Evolutionary conservation across 2,888 invertebrate species (phyloP).

Genomic region (Xanthia togata): DNA sequence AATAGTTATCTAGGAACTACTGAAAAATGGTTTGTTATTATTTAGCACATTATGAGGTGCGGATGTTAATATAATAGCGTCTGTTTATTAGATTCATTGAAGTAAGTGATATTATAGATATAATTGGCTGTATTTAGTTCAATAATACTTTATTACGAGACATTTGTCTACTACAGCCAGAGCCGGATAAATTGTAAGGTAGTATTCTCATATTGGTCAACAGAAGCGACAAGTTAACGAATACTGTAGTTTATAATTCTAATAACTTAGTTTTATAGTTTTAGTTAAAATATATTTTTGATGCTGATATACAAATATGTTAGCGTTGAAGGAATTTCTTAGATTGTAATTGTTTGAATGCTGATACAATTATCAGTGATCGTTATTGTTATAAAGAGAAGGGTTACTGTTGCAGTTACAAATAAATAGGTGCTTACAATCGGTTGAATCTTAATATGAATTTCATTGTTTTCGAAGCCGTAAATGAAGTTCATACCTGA

Average conservation of each 20-base stretch:
- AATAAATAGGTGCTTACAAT: conserved; percentile 55
- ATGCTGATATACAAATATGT: conserved; percentile 36
- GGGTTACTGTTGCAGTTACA: conserved; percentile 28
- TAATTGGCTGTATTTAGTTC: conserved; percentile 56
- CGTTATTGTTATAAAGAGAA: conserved; percentile 29
- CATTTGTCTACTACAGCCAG: conserved; percentile 24
- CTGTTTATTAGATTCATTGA: conserved; percentile 41
- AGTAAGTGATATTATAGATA: conserved; percentile 59
- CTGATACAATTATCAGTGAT: conserved; percentile 28
- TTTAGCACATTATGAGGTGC: conserved; percentile 1
- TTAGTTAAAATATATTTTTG: conserved; percentile 30
- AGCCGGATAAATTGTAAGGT: conserved; percentile 18
- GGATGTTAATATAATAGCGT: conserved; percentile 18
- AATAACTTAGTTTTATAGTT: conserved; percentile 22
- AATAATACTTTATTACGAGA: conserved; percentile 27
- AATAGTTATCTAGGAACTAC: background rate
- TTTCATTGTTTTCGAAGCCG: conserved; percentile 27
- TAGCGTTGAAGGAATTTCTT: conserved; percentile 16
- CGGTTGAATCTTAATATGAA: conserved; percentile 37
- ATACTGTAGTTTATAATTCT: conserved; percentile 36
- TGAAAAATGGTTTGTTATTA: conserved; percentile 11
- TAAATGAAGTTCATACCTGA: conserved; percentile 17
- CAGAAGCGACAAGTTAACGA: conserved; percentile 37
- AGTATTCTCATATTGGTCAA: conserved; percentile 51
- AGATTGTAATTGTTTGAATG: conserved; percentile 38